Evolutionary conservation across 30 jellyfish, hydroid and myxozoan genomes (phyloP).

Genomic region (Mastigias papua): DNA sequence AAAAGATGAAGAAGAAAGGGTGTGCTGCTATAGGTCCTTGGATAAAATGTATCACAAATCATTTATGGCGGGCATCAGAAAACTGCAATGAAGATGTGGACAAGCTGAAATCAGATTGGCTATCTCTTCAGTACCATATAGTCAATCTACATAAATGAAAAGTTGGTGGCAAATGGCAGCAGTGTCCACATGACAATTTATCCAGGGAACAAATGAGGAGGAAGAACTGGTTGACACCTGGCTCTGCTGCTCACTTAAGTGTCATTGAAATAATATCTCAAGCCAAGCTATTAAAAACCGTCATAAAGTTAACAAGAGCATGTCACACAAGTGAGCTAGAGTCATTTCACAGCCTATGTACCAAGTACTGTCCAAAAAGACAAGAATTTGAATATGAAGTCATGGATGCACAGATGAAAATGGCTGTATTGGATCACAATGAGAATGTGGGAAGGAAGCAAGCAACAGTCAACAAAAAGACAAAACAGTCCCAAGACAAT

Average conservation of each 20-base stretch:
- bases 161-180: background rate
- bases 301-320: background rate
- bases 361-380: slow-evolving; percentile 39
- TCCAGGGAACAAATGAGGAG: background rate
- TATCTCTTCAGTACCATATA: slow-evolving; percentile 10
- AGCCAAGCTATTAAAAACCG: background rate
- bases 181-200: background rate
- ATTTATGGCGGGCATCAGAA: slow-evolving; percentile 19
- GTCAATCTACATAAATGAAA: slow-evolving; percentile 1
- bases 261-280: background rate
- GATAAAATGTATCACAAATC: slow-evolving; percentile 9
- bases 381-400: slow-evolving; percentile 31
- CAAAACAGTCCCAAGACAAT: background rate
- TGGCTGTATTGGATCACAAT: slow-evolving; percentile 48
- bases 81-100: slow-evolving; percentile 18
- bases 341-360: slow-evolving; percentile 16
- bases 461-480: slow-evolving; percentile 2
- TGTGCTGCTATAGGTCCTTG: background rate
- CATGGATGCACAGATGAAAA: slow-evolving; percentile 36
- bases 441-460: slow-evolving; percentile 48
- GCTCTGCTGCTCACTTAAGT: background rate
- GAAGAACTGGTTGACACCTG: slow-evolving; percentile 10
- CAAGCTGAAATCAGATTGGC: background rate
- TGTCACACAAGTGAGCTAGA: slow-evolving; percentile 42
- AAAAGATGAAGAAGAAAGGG: slow-evolving; percentile 29